Evolutionary conservation across 2,888 invertebrate species (phyloP).

Genomic region (Phyllotreta cruciferae): DNA sequence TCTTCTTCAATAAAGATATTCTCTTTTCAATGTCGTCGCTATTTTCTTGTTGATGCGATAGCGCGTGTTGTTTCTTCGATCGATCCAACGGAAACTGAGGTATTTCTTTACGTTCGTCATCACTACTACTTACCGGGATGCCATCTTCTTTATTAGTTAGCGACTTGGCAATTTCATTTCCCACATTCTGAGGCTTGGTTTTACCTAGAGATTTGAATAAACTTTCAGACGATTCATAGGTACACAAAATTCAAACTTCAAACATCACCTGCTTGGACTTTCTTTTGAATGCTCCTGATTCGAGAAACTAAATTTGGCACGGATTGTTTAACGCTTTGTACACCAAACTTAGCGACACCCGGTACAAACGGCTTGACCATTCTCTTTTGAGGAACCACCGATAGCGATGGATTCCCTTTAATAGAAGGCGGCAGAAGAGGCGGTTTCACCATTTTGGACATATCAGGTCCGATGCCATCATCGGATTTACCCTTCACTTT

Average conservation of each 20-base stretch:
- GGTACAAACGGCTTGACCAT: conserved; percentile 53
- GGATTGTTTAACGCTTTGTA: conserved; percentile 55
- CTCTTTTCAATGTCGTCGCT: conserved; percentile 47
- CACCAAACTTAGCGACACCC: conserved; percentile 54
- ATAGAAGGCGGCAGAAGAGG: conserved; percentile 55
- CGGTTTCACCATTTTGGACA: conserved; percentile 54
- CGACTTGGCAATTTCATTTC: conserved; percentile 49
- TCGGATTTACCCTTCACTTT: conserved; percentile 65
- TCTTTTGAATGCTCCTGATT: conserved; percentile 52
- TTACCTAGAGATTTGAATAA: conserved; percentile 13
- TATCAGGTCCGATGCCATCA: conserved; percentile 42
- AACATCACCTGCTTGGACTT: conserved; percentile 44
- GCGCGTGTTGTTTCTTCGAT: conserved; percentile 12
- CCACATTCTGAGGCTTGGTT: conserved; percentile 50
- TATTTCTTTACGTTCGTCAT: conserved; percentile 45
- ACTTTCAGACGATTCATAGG: too few species aligned
- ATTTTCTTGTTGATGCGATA: conserved; percentile 30
- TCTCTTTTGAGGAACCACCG: conserved; percentile 63
- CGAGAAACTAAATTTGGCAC: conserved; percentile 56
- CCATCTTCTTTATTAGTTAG: conserved; percentile 41
- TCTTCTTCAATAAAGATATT: conserved; percentile 49
- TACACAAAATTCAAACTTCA: background rate
- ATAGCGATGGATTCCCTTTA: conserved; percentile 68
- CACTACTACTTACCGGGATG: conserved; percentile 46
- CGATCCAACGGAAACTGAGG: conserved; percentile 21